Evolutionary conservation across 2,888 invertebrate genomes (phyloP), one percentile per base, ranked within the genome.

Genomic region (Orthosia cruda): DNA sequence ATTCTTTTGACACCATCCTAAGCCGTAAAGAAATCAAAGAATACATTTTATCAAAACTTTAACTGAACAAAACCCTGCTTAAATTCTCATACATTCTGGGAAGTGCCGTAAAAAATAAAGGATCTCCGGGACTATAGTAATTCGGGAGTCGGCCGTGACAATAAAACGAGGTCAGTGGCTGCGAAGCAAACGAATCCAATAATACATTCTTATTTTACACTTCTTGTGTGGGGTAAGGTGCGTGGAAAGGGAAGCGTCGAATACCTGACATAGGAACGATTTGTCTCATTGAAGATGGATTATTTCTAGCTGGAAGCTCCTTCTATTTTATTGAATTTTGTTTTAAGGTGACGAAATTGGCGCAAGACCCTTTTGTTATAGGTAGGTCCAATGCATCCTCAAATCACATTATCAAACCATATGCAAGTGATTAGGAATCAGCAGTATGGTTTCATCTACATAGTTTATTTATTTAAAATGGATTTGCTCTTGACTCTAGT

Each of bases 121-220:
- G 58, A 65, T 61, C 54, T 59, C 18, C 32, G 26, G 45, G 59
- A 32, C 59, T 67, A 63, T 84, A 83, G 74, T 74, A 75, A 65
- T 79, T 61, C 16, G 69, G 40, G 70, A 79, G 73, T 71, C 83
- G 86, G 82, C 88, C 88, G 86, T 90, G 88, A 89, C 91, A 91
- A 92, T 92, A 92, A 91, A 88, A 89, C 80, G 88, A 84, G 91
- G 89, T 89, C 92, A 87, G 87, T 77, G 84, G 81, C 89, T 87
- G 84, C 89, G 85, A 88, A 88, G 88, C 90, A 89, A 89, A 87
- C 89, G 87, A 88, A 90, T 89, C 92, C 91, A 90, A 92, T 93
- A 93, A 93, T 93, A 93, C 92, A 93, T 93, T 93, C 93, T 92
- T 93, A 93, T 93, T 92, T 92, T 91, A 91, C 90, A 91, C 91